These are phyloP conservation scores for Pseudomyrmex gracilis DNA, from an alignment of 1,140 invertebrate genomes.

Conservation along the genomic window DNA sequence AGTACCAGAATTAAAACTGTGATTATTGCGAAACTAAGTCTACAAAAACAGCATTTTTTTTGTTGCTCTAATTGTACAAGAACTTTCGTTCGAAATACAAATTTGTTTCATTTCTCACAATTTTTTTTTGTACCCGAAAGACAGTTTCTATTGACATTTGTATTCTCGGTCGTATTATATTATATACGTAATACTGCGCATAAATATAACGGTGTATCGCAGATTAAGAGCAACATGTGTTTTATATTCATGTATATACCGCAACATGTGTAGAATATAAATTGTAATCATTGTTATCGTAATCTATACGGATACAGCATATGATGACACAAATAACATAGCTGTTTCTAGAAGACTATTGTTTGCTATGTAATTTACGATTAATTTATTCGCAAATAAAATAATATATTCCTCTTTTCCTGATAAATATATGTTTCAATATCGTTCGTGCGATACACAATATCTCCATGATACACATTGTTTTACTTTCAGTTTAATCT, in stretches of 20 bases:
- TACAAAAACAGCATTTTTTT: slow-evolving; percentile 24
- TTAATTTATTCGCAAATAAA: slow-evolving; percentile 81
- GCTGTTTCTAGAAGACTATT: slow-evolving; percentile 74
- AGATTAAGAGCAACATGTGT: slow-evolving; percentile 27
- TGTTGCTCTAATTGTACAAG: slow-evolving; percentile 19
- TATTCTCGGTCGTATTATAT: not conserved
- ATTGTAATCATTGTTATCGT: slow-evolving; percentile 74
- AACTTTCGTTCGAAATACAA: not conserved
- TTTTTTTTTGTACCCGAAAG: not conserved
- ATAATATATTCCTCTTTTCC: slow-evolving; percentile 79
- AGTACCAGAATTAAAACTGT: slow-evolving; percentile 48
- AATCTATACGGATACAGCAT: slow-evolving; percentile 58
- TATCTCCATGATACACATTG: no score
- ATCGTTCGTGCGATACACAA: no score
- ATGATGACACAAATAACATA: slow-evolving; percentile 65
- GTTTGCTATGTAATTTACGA: slow-evolving; percentile 79
- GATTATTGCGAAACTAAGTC: slow-evolving; percentile 49
- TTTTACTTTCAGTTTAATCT: no score
- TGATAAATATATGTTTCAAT: not conserved
- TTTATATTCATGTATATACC: slow-evolving; percentile 69
- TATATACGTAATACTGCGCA: not conserved
- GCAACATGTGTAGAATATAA: slow-evolving; percentile 70
- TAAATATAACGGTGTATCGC: slow-evolving; percentile 42
- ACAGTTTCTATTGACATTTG: slow-evolving; percentile 41
- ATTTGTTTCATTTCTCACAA: slow-evolving; percentile 11